Evolutionary conservation across 2,888 invertebrate genomes (phyloP).

Genomic region (Eupithecia insigniata): DNA sequence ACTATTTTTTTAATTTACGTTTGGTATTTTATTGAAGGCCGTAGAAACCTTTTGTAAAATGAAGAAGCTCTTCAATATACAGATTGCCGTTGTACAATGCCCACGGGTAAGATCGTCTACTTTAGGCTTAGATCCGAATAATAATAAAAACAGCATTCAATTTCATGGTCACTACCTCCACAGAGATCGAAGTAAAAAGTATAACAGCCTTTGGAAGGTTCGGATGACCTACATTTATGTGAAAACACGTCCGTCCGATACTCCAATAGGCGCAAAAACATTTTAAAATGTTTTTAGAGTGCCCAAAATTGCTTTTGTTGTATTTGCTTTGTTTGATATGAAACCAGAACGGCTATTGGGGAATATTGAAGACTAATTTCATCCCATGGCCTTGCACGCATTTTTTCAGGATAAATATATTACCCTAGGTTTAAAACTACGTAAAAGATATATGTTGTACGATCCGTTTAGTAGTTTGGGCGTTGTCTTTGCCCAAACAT

Average conservation of each 20-base stretch:
- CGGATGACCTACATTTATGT: constrained; percentile 15
- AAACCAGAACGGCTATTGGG: not conserved
- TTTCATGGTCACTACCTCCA: not conserved
- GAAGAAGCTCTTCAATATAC: not conserved
- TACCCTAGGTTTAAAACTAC: too few relatives aligned
- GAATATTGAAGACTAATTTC: not conserved
- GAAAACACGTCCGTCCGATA: constrained; percentile 13
- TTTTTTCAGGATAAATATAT: not conserved
- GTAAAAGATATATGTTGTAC: not conserved
- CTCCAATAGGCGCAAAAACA: constrained; percentile 15
- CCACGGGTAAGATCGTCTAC: not conserved
- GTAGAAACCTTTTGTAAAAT: not conserved
- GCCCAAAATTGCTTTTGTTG: constrained; percentile 7
- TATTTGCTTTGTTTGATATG: constrained; percentile 12
- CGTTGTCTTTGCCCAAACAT: not conserved
- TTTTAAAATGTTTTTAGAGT: constrained; percentile 14
- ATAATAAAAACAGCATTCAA: not conserved
- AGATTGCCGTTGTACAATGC: not conserved
- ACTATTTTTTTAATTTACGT: not conserved
- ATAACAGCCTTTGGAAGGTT: not conserved
- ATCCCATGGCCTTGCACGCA: not conserved
- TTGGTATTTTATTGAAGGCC: not conserved
- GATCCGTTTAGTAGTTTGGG: not conserved
- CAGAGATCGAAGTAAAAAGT: constrained; percentile 11
- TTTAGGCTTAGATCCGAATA: not conserved